Percentiles rank a stretch among this genome's conserved stretches.
These are phyloP conservation scores for Crenichthys baileyi DNA, from an alignment of 2,797 vertebrate genomes.

Conservation along the genomic window DNA sequence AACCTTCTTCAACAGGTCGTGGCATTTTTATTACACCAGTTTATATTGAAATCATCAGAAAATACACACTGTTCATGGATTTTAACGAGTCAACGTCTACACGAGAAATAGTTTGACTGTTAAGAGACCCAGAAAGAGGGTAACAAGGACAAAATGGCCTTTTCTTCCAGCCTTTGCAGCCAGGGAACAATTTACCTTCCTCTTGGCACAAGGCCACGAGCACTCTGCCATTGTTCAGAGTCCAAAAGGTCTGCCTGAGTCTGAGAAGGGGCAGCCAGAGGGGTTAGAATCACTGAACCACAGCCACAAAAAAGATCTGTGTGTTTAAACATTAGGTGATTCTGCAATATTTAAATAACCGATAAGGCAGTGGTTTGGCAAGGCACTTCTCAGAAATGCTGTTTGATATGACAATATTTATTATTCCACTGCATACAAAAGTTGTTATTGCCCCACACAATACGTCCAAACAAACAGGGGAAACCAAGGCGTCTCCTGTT, in stretches of 20 bases:
- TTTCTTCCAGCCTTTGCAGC: slow-evolving; percentile 49
- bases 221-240: slow-evolving; percentile 69
- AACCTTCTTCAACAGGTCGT: slow-evolving; percentile 18
- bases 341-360: slow-evolving; percentile 56
- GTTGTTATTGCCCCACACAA: slow-evolving; percentile 15
- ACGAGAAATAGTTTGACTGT: slow-evolving; percentile 29
- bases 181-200: slow-evolving; percentile 72
- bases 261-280: slow-evolving; percentile 47
- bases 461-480: slow-evolving; percentile 41
- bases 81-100: slow-evolving; percentile 6
- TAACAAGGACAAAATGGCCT: slow-evolving; percentile 59
- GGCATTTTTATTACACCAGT: slow-evolving; percentile 9
- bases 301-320: slow-evolving; percentile 32
- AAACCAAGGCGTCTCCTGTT: slow-evolving; percentile 39
- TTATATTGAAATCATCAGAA: background rate
- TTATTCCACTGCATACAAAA: slow-evolving; percentile 35
- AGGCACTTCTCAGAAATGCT: slow-evolving; percentile 20
- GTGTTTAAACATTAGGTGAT: slow-evolving; percentile 55
- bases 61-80: background rate
- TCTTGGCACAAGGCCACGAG: slow-evolving; percentile 70
- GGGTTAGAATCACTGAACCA: slow-evolving; percentile 53
- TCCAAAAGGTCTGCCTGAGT: slow-evolving; percentile 68
- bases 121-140: slow-evolving; percentile 36
- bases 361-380: slow-evolving; percentile 39
- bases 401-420: slow-evolving; percentile 53